Evolutionary conservation across 2,113 vertebrate species (phyloP), one percentile per base, ranked within the genome.

Genomic region (Arothron firmamentum): DNA sequence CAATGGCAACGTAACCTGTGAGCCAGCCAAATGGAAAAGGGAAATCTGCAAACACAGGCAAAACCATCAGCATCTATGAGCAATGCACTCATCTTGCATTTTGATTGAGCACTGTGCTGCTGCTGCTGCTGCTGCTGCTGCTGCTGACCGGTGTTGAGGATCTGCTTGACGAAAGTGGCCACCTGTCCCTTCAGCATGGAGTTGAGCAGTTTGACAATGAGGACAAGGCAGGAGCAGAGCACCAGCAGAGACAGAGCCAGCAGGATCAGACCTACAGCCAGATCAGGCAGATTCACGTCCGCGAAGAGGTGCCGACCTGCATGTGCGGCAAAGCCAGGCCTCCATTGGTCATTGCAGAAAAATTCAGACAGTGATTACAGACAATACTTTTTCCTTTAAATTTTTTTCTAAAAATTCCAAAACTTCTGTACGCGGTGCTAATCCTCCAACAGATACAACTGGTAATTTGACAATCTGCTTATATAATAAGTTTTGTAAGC

Each of bases 151-250:
- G 94, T 98, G 79, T 98, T 98, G 62, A 98, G 82, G 52, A 95
- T 90, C 81, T 93, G 97, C 78, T 96, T 98, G 86, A 98, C 97
- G 77, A 96, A 67, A 0, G 49, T 2, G 0, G 94, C 95, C 14
- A 98, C 94, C 88, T 95, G 94, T 56, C 96, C 96, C 85, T 91
- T 92, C 50, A 98, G 92, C 86, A 98, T 91, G 1, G 96, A 96
- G 85, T 94, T 96, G 65, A 98, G 90, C 21, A 98, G 72, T 66
- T 97, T 98, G 70, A 98, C 96, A 0, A 97, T 98, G 57, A 92
- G 71, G 64, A 98, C 59, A 59, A 98, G 88, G 74, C 96, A 98
- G 60, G 87, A 85, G 28, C 96, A 98, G 34, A 98, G 90, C 59
- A 93, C 85, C 50, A 96, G 16, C 72, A 98, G 82, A 46, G 96